A percentile compares a stretch with the other conserved stretches of the same genome.
Conservation (phyloP, 2,113 vertebrate species). For the Rostratula benghalensis region DNA sequence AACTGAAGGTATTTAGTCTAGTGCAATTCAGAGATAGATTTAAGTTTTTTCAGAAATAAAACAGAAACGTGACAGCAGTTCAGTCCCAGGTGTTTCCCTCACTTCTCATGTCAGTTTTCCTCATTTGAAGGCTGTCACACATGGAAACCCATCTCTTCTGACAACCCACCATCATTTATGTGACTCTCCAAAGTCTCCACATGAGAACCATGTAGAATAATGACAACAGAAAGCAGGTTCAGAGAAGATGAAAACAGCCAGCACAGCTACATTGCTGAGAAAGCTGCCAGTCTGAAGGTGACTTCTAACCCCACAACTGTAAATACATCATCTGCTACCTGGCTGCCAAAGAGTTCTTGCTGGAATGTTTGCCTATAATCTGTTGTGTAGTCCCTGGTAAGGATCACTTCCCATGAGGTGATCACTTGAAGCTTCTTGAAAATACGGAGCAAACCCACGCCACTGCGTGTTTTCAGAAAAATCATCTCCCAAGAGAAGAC, state of each 20-base stretch:
- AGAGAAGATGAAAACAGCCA: background rate
- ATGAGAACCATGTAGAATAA: background rate
- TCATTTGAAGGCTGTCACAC: background rate
- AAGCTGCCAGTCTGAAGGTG: background rate
- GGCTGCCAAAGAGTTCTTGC: background rate
- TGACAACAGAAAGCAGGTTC: background rate
- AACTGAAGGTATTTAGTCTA: background rate
- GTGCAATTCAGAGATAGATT: background rate
- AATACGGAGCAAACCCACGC: background rate
- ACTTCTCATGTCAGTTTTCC: background rate
- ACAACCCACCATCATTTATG: background rate
- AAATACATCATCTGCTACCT: background rate
- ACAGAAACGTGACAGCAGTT: slow-evolving; percentile 11
- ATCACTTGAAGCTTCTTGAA: background rate
- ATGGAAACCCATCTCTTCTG: background rate
- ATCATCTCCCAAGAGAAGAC: background rate
- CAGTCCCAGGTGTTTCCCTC: background rate
- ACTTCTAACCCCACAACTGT: background rate
- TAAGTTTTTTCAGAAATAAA: background rate
- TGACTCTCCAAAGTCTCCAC: background rate
- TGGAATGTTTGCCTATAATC: background rate
- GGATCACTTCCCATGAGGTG: background rate
- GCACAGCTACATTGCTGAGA: background rate
- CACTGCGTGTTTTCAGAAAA: background rate
- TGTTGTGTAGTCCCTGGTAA: background rate